phyloP scores from a whole-genome alignment of 2,888 invertebrate species.

The Autographa pulchrina region DNA sequence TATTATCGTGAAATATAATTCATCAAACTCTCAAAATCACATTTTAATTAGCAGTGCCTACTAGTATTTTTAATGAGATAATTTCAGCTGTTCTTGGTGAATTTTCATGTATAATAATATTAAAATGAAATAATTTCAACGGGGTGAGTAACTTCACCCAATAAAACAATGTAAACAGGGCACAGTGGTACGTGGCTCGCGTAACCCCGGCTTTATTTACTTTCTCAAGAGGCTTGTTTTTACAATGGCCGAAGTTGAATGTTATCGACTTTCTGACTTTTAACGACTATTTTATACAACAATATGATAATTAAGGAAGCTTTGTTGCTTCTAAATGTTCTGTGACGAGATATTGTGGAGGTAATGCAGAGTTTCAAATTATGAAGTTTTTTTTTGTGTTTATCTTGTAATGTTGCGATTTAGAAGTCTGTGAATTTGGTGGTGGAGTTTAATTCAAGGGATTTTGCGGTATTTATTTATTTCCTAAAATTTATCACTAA shows the following conservation, averaged over 20 bases:
- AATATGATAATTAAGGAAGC: slow-evolving; percentile 84
- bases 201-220: slow-evolving; percentile 67
- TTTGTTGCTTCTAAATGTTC: slow-evolving; percentile 71
- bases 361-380: slow-evolving; percentile 57
- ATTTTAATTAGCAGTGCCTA: background rate
- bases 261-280: slow-evolving; percentile 84
- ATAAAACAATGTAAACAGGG: slow-evolving; percentile 39
- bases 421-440: slow-evolving; percentile 23
- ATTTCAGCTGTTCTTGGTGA: background rate
- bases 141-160: slow-evolving; percentile 13
- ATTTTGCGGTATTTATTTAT: background rate
- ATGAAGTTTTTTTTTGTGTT: slow-evolving; percentile 45
- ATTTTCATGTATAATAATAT: background rate
- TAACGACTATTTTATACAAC: slow-evolving; percentile 86
- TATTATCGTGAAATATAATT: background rate
- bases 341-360: slow-evolving; percentile 59
- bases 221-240: slow-evolving; percentile 77
- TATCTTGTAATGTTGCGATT: slow-evolving; percentile 36
- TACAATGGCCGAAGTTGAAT: slow-evolving; percentile 79
- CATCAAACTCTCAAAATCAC: background rate
- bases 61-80: background rate
- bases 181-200: slow-evolving; percentile 41
- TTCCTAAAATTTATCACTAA: too few species aligned
- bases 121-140: slow-evolving; percentile 1
- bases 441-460: background rate